Evolutionary conservation across 2,113 vertebrate species (phyloP), one percentile per base, ranked within the genome.

Genomic region (Chloropsis cyanopogon): DNA sequence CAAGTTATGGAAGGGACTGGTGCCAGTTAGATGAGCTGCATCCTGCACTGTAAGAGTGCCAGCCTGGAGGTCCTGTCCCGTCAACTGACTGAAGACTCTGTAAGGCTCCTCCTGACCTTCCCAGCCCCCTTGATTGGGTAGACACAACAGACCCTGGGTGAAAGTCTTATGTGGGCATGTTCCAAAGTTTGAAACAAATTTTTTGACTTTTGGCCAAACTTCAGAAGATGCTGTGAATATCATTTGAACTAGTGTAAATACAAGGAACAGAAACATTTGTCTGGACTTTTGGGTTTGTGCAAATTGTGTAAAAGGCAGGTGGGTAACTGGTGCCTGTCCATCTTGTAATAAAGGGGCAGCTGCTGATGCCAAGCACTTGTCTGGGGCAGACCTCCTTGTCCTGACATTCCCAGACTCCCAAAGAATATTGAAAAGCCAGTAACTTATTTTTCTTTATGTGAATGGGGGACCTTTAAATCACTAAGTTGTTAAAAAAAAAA

Each of bases 1-100:
- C 99, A 99, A 97, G 99, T 99, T 60, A 99, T 99, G 99, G 99
- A 99, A 97, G 99, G 99, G 93, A 99, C 99, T 10, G 98, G 99
- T 96, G 99, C 99, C 98, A 99, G 99, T 98, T 99, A 99, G 97
- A 88, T 87, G 95, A 95, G 90, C 97, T 82, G 88, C 89, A 88
- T 86, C 94, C 95, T 85, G 90, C 23, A 0, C 29, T 69, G 28
- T 65, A 56, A 71, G 81, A 2, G 37, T 93, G 85, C 94, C 96
- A 87, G 94, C 88, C 92, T 94, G 93, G 90, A 95, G 90, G 64
- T 81, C 93, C 70, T 1, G 2, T 75, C 68, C 93, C 93, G 29
- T 41, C 96, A 53, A 97, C 97, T 96, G 98, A 97, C 94, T 97
- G 98, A 98, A 98, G 97, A 96, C 88, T 84, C 80, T 11, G 93